Evolutionary conservation across 2,888 invertebrate genomes (phyloP), one percentile per base, ranked within the genome.

Genomic region (Melieria omissa): DNA sequence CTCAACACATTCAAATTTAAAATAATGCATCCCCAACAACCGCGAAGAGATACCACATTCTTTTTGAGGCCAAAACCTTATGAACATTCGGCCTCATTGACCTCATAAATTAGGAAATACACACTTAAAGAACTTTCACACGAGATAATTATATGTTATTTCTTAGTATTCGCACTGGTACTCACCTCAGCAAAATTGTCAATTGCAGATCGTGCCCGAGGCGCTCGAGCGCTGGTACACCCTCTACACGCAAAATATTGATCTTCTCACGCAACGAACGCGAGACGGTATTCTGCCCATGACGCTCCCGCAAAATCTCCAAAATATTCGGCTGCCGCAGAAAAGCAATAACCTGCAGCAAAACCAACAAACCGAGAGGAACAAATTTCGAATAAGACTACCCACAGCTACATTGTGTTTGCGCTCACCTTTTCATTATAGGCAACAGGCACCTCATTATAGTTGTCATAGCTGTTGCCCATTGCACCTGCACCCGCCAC

Each of bases 181-280:
- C 90, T 88, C 85, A 97, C 97, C 97, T 97, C 77, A 98, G 90
- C 78, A 98, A 89, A 81, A 98, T 93, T 12, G 96, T 97, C 77
- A 99, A 90, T 83, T 98, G 97, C 76, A 98, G 90, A 87, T 99
- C 98, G 86, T 98, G 95, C 80, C 95, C 95, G 83, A 95, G 90
- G 71, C 96, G 89, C 80, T 93, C 93, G 63, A 99, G 89, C 0
- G 97, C 97, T 12, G 92, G 86, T 3, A 92, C 93, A 1, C 98
- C 98, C 84, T 97, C 97, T n/a, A 93, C 93, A 55, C 97, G 89
- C 75, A 98, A 93, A 3, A 94, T 92, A 87, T 93, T 93, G 45
- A 98, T 93, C 88, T 96, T 97, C 82, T 97, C 97, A 46, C 94
- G 89, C 65, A 97, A 88, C 4, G 92, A 90, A 72, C 92, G 90